A percentile compares a stretch with the other conserved stretches of the same genome.
Conservation (phyloP, 2,113 vertebrate species). For the Spheniscus mendiculus region DNA sequence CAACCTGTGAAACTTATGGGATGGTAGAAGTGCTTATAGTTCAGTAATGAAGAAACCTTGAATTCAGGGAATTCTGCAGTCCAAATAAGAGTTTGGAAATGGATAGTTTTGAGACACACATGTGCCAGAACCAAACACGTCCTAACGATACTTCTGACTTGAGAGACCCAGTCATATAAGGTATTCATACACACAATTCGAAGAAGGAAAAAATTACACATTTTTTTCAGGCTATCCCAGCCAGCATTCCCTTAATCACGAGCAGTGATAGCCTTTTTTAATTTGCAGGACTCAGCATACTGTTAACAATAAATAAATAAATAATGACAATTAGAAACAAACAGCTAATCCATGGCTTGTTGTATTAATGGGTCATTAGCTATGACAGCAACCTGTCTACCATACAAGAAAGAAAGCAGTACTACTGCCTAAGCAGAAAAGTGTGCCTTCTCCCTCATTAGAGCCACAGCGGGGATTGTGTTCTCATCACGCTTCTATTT, state of each 20-base stretch:
- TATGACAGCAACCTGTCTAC: constrained; percentile 19
- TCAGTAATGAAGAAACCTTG: not conserved
- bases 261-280: not conserved
- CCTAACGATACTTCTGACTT: not conserved
- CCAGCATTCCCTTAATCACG: not conserved
- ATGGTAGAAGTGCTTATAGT: not conserved
- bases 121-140: not conserved
- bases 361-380: not conserved
- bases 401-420: not conserved
- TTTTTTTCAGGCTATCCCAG: not conserved
- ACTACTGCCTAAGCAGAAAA: constrained; percentile 16
- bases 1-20: not conserved
- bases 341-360: not conserved
- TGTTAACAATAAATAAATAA: constrained; percentile 20
- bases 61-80: not conserved
- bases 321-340: constrained; percentile 4
- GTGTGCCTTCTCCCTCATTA: constrained; percentile 31
- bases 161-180: not conserved
- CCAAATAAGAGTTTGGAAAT: not conserved
- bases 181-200: not conserved
- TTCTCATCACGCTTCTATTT: constrained; percentile 32
- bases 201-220: not conserved
- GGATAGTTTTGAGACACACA: rapidly evolving
- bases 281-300: not conserved
- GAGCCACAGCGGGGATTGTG: not conserved